Base-by-base conservation (phyloP, 2,888 invertebrate species). In the Nomada fabriciana region DNA sequence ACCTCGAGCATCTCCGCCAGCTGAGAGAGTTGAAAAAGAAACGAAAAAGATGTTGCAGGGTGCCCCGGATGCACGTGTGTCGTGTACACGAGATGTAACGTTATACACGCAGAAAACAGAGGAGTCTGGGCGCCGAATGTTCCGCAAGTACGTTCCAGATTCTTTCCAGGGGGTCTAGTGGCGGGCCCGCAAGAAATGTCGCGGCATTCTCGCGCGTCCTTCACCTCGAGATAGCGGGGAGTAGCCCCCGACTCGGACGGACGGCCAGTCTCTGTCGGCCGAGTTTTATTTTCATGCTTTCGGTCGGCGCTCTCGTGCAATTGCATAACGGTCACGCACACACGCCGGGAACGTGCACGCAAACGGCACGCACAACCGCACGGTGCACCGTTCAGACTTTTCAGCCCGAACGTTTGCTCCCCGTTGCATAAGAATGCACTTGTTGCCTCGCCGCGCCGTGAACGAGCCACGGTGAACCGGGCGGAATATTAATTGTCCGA, bases 241-340 rank as follows among this genome's bases (percentile, higher is more conserved):
- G 69, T 53, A 73, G 70, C 29, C 68, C 71, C 68, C 53, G 55
- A 55, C 64, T 25, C 50, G 23, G 2, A 42, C 64, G 69, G 52
- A 67, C 77, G 57, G 43, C 2, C 53, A 5, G n/a, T 0, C 36
- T 36, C 36, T 10, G 23, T 70, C 76, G 60, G 73, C 67, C 85
- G 74, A 60, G 85, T 89, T 89, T 89, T 88, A 89, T 88, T 89
- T 87, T 88, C 87, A 82, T 88, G 89, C 88, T 88, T 88, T 88
- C 82, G 87, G 86, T 85, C 77, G 81, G 83, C 86, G 82, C 80
- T 79, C 79, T 80, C 86, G 83, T 72, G 89, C 85, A 88, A 90
- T 89, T 89, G 87, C 89, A 89, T 89, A 89, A 89, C 89, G 90
- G 89, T 89, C 88, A 83, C 83, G 86, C 85, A 70, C 86, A 79